phyloP scores from a whole-genome alignment of 2,113 vertebrate species.

The Eretmochelys imbricata region DNA sequence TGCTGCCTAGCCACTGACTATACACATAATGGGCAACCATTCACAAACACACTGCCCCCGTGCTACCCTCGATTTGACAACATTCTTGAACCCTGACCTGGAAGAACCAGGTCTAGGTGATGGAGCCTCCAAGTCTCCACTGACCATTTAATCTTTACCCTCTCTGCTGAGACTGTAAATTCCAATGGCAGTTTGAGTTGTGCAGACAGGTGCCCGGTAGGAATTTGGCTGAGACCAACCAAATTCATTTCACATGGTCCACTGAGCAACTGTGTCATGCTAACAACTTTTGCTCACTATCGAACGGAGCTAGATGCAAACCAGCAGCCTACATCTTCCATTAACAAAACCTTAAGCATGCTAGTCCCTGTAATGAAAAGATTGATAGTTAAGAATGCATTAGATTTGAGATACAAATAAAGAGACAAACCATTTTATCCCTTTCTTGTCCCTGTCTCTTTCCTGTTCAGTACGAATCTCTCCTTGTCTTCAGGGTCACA shows the following conservation, averaged over 20 bases:
- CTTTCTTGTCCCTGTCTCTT: not conserved
- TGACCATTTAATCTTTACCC: not conserved
- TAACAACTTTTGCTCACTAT: not conserved
- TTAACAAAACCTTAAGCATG: not conserved
- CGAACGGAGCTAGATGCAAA: not conserved
- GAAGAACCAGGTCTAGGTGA: not conserved
- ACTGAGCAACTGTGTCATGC: not conserved
- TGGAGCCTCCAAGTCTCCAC: not conserved
- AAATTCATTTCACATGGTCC: not conserved
- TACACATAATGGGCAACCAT: not conserved
- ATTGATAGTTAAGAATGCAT: not conserved
- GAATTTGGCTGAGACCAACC: not conserved
- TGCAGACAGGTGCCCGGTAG: not conserved
- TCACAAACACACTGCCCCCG: not conserved
- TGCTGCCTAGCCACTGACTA: not conserved
- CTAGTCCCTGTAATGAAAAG: not conserved
- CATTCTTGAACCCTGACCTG: not conserved
- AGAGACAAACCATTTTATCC: not conserved
- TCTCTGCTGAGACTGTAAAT: not conserved
- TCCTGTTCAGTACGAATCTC: not conserved
- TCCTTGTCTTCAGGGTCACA: not conserved
- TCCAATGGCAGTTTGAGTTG: not conserved
- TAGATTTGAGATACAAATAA: not conserved
- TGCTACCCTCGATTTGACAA: not conserved
- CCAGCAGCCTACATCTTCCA: not conserved